These are phyloP conservation scores for Cataglyphis altisquamis DNA, from an alignment of 2,888 invertebrate genomes.

Conservation along the genomic window DNA sequence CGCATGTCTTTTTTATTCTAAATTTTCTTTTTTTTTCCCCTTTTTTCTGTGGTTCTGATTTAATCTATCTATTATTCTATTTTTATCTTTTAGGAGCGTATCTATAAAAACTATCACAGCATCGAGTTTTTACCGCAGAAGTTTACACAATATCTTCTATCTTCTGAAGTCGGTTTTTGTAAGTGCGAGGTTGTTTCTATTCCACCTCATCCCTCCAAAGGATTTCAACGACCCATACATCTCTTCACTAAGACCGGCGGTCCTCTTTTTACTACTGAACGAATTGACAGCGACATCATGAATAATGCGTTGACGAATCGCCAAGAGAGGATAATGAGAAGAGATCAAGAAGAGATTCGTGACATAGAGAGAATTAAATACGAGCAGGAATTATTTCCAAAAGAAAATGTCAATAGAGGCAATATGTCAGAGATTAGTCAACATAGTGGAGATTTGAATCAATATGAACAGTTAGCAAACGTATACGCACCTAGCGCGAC, in stretches of 20 bases:
- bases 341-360: slow-evolving; percentile 64
- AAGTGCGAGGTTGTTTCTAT: slow-evolving; percentile 95
- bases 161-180: slow-evolving; percentile 96
- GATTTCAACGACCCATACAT: slow-evolving; percentile 94
- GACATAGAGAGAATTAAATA: slow-evolving; percentile 74
- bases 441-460: slow-evolving; percentile 82
- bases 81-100: slow-evolving; percentile 90
- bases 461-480: slow-evolving; percentile 84
- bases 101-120: slow-evolving; percentile 93
- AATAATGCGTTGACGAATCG: slow-evolving; percentile 48
- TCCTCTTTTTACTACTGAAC: slow-evolving; percentile 45
- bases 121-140: slow-evolving; percentile 97
- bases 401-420: slow-evolving; percentile 71
- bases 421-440: slow-evolving; percentile 81
- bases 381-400: slow-evolving; percentile 80
- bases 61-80: neutral
- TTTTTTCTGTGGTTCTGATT: neutral
- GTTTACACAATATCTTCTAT: slow-evolving; percentile 96
- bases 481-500: slow-evolving; percentile 83
- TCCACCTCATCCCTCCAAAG: slow-evolving; percentile 94
- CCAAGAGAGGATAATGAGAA: slow-evolving; percentile 63
- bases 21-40: neutral
- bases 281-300: neutral
- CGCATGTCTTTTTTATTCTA: neutral
- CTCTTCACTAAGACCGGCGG: slow-evolving; percentile 83